A percentile compares a stretch with the other conserved stretches of the same genome.
Evolutionary conservation across 2,888 invertebrate species (phyloP).

Genomic region (Portevinia maculata): DNA sequence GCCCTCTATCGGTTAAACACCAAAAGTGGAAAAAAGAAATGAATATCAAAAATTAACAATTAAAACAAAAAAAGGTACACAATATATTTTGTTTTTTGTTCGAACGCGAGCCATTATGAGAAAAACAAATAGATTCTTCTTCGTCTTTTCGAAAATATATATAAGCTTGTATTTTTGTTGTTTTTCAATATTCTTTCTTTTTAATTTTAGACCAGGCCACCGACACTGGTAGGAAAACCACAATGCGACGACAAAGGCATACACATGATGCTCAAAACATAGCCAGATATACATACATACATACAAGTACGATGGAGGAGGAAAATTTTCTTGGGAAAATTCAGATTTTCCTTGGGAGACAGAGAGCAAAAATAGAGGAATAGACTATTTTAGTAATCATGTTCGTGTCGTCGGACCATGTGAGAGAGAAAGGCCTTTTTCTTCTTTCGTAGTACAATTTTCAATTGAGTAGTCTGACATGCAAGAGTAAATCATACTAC

Average conservation of each 20-base stretch:
- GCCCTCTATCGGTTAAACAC: conserved; percentile 2
- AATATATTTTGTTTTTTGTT: conserved; percentile 58
- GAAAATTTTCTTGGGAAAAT: conserved; percentile 49
- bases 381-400: conserved; percentile 26
- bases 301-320: conserved; percentile 50
- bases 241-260: conserved; percentile 41
- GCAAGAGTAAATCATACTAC: too few species aligned
- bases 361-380: conserved; percentile 17
- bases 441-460: conserved; percentile 18
- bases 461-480: conserved; percentile 13
- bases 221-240: conserved; percentile 55
- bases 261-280: too few species aligned
- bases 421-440: conserved; percentile 37
- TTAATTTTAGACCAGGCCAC: conserved; percentile 66
- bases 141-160: conserved; percentile 52
- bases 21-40: conserved; percentile 3
- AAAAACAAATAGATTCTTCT: conserved; percentile 17
- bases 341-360: conserved; percentile 14
- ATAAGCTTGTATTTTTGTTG: conserved; percentile 26
- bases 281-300: conserved; percentile 52
- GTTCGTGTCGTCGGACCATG: conserved; percentile 9
- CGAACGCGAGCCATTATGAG: conserved; percentile 29
- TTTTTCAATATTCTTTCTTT: conserved; percentile 47
- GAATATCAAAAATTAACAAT: conserved; percentile 33
- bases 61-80: conserved; percentile 24